Evolutionary conservation across 1,140 invertebrate species (phyloP), one percentile per base, ranked within the genome.

Genomic region (Coenobita brevimanus): DNA sequence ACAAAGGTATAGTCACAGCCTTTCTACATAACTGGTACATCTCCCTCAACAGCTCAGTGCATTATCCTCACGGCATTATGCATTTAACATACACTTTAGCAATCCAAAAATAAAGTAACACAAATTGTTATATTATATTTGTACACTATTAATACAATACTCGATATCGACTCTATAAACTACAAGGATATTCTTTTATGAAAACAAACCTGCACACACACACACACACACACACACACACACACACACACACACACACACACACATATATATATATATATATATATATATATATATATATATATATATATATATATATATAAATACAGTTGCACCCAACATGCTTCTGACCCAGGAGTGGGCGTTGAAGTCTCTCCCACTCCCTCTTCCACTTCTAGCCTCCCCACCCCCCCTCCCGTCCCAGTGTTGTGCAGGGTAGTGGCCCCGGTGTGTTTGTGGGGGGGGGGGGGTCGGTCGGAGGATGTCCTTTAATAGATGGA

Each of bases 401-500:
- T n/a, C n/a, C n/a, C n/a, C n/a, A n/a, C 13, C n/a, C 54, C 54
- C 13, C 0, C 13, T 10, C 13, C 13, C 54, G 54, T 24, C 4
- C 69, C 69, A 3, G 8, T 27, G 24, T 24, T 33, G 36, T 24
- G 10, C 24, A 21, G 27, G 21, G 24, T 17, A 17, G 69, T 21
- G 38, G 13, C 3, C 21, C 17, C 24, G 1, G 17, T 24, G 3
- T 36, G 27, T 8, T 1, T 27, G 0, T 15, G 33, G 60, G 43
- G 43, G 24, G n/a, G 6, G 43, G 24, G 33, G 24, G 27, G 21
- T 17, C n/a, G 33, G n/a, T 27, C 43, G 33, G 43, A 79, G 75
- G 75, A 79, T 79, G 75, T 79, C 30, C 75, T 57, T 79, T 79
- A 79, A 79, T 79, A 79, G 75, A 27, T 27, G 50, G 36, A 79